Conservation (phyloP, 1,140 invertebrate genomes). For the Globodera rostochiensis region DNA sequence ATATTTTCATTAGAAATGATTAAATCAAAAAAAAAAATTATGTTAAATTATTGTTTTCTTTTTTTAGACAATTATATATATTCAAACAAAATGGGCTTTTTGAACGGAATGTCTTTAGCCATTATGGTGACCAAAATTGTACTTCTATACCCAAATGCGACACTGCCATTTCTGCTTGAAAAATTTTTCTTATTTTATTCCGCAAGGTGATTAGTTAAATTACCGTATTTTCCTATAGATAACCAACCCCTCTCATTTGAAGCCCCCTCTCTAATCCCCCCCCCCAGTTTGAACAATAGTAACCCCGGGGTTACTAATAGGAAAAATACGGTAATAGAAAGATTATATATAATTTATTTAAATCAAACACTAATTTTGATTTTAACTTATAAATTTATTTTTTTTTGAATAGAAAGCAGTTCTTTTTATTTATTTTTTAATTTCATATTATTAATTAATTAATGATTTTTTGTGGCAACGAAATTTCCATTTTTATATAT, state of each 20-base stretch:
- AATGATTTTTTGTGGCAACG: not conserved
- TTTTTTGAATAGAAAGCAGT: no score
- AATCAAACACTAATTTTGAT: no score
- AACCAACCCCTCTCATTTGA: not conserved
- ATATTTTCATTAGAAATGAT: no score
- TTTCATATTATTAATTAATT: not conserved
- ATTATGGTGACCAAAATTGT: slow-evolving; percentile 2
- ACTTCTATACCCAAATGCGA: slow-evolving; percentile 1
- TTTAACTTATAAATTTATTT: no score
- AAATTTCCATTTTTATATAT: no score
- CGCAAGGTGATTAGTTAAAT: not conserved
- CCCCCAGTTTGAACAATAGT: not conserved
- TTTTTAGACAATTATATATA: slow-evolving; percentile 14
- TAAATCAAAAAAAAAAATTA: not conserved
- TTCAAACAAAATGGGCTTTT: slow-evolving; percentile 9
- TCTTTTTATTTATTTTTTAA: no score
- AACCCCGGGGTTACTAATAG: no score
- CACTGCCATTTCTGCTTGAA: slow-evolving; percentile 12
- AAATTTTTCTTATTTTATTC: slow-evolving; percentile 15
- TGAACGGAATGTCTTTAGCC: slow-evolving; percentile 12
- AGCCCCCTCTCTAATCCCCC: no score
- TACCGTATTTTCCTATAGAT: no score
- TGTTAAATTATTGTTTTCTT: not conserved
- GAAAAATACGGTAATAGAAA: no score
- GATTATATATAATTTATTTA: no score